Evolutionary conservation across 2,113 vertebrate species (phyloP), one percentile per base, ranked within the genome.

Genomic region (Eurystomus gularis): DNA sequence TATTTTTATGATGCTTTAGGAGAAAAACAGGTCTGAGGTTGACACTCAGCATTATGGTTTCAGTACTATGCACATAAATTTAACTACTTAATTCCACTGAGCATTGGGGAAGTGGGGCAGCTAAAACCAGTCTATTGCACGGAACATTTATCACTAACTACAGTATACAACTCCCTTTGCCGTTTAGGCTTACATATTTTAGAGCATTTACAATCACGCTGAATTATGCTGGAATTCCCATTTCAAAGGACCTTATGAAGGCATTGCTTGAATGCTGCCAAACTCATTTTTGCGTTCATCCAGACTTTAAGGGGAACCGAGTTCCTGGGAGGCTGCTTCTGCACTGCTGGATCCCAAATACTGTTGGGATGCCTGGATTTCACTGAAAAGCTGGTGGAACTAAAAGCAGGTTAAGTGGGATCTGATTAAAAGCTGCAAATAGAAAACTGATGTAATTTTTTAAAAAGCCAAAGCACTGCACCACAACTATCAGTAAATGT

Each of bases 111-210:
- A 96, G 44, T 90, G 75, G 80, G 85, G 24, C 75, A 95, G 91
- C 86, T 94, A 76, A 92, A 90, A 44, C 46, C 80, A 86, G 89
- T 28, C 37, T 68, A 64, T 57, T 42, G 90, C 94, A 96, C 2
- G 26, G 92, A 90, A 94, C 92, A 92, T 94, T 90, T 94, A 92
- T 96, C 88, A 86, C 82, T 94, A 96, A 94, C 68, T 93, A 88
- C 94, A 80, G 88, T 40, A 42, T 55, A 91, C 91, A 96, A 95
- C 86, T 94, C 93, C 94, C 90, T 86, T 89, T 91, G 92, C 87
- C 49, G 0, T 95, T 95, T 82, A 91, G 83, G 93, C 76, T 95
- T 91, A 89, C 71, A 82, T 31, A 42, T 86, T 96, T 95, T 76
- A 77, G 20, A 96, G 81, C 72, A 79, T 72, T 96, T 94, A 88